Conservation (phyloP, 1,140 invertebrate species). For the Ceratina japonica region DNA sequence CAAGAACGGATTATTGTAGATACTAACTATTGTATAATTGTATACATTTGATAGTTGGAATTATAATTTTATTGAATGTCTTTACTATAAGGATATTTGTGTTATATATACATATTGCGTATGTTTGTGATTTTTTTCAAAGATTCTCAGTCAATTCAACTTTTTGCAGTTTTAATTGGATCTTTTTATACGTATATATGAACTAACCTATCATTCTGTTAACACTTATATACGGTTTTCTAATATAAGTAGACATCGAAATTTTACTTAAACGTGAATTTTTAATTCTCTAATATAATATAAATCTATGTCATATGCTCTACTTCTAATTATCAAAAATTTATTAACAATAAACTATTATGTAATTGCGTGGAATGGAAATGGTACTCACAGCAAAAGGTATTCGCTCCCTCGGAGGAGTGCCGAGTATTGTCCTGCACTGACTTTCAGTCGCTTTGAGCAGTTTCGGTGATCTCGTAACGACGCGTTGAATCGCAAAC, state of each 20-base stretch:
- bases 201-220: no score
- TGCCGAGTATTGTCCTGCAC: background rate
- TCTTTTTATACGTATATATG: no score
- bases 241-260: no score
- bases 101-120: background rate
- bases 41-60: background rate
- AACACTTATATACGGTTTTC: no score
- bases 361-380: background rate
- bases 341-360: background rate
- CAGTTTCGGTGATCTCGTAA: background rate
- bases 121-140: background rate
- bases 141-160: background rate
- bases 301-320: background rate
- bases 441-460: constrained; percentile 1
- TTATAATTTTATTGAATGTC: background rate
- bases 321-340: background rate
- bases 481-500: constrained; percentile 13
- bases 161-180: no score
- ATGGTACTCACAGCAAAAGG: constrained; percentile 18
- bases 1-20: background rate
- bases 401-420: constrained; percentile 12
- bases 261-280: no score
- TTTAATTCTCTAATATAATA: background rate
- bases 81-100: background rate
- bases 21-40: background rate